phyloP scores from a whole-genome alignment of 1,140 invertebrate species.

The Zaprionus vittiger region DNA sequence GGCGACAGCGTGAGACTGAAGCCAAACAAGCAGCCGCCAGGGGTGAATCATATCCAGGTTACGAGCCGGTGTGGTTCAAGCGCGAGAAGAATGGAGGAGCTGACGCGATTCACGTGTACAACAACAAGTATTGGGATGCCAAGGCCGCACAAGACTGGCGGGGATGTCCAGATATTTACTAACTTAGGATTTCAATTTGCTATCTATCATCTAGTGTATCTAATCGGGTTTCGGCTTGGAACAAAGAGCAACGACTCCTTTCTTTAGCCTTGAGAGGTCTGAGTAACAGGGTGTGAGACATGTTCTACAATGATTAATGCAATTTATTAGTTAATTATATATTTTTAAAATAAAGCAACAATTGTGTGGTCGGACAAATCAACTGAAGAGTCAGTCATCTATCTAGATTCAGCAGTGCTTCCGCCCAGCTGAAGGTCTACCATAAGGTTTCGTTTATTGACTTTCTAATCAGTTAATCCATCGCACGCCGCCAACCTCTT shows the following conservation, averaged over 20 bases:
- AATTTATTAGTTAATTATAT: conserved; percentile 48
- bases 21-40: conserved; percentile 90
- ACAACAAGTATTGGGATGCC: conserved; percentile 96
- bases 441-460: conserved; percentile 3
- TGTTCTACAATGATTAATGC: conserved; percentile 36
- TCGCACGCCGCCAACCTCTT: not conserved
- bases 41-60: conserved; percentile 90
- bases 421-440: conserved; percentile 1
- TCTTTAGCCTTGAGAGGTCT: not conserved
- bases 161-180: conserved; percentile 97
- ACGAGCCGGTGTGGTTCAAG: conserved; percentile 96
- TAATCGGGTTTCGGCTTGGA: conserved; percentile 9
- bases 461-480: conserved; percentile 28
- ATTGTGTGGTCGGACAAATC: conserved; percentile 44
- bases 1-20: conserved; percentile 90
- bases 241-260: not conserved
- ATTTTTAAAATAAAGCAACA: conserved; percentile 78
- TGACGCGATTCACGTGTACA: conserved; percentile 93
- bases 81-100: conserved; percentile 92
- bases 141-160: conserved; percentile 96
- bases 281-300: conserved; percentile 21
- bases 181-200: conserved; percentile 28
- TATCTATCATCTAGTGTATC: not conserved
- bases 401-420: not conserved
- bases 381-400: not conserved